A percentile compares a stretch with the other conserved stretches of the same genome.
Conservation (phyloP, 2,113 vertebrate species). For the Microcebus murinus region DNA sequence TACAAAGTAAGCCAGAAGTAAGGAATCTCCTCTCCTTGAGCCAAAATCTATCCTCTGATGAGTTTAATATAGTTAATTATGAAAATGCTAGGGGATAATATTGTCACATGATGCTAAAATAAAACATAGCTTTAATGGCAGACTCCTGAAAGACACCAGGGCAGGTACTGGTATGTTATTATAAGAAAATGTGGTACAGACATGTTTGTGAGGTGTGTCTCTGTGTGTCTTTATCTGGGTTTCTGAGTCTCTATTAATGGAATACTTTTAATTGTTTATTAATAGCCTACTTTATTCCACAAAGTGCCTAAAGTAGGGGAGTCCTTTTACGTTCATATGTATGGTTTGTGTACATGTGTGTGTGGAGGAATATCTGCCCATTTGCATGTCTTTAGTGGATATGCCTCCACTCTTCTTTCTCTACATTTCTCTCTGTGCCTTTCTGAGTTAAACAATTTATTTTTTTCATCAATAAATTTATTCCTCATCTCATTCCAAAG, state of each 20-base stretch:
- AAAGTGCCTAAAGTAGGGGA: background rate
- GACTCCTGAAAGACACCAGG: background rate
- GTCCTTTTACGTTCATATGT: background rate
- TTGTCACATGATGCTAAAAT: background rate
- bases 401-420: background rate
- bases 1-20: constrained; percentile 21
- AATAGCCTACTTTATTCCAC: background rate
- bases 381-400: background rate
- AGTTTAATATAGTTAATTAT: background rate
- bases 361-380: background rate
- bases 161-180: background rate
- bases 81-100: background rate
- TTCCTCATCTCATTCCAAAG: background rate
- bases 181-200: background rate
- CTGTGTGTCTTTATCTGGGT: background rate
- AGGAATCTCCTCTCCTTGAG: background rate
- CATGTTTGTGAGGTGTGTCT: background rate
- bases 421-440: background rate
- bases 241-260: background rate
- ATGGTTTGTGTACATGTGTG: background rate
- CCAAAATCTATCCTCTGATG: background rate
- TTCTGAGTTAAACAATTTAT: background rate
- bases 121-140: background rate
- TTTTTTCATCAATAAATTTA: background rate
- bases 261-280: background rate